Base-by-base conservation (phyloP, 2,888 invertebrate species). In the Diploptera punctata region DNA sequence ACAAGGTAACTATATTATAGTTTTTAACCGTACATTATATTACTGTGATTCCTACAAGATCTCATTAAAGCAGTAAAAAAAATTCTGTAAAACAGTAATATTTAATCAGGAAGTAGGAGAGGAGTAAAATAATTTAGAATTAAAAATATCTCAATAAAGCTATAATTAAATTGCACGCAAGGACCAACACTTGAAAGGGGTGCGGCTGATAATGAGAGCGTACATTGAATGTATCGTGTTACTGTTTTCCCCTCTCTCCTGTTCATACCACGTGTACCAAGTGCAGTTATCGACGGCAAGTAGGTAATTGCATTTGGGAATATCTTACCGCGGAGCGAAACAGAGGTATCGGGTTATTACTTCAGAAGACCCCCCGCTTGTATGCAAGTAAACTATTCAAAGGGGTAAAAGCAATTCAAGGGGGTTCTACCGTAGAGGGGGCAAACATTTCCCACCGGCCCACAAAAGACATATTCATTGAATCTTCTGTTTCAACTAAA, bases 261-360 rank as follows among this genome's bases (percentile, higher is more conserved):
- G n/a, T 52, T 18, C 52, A 52, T 52, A 52, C 18, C 44, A 44
- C 44, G 44, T n/a, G n/a, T 18, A 44, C 52, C 21, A 5, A 18
- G 19, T 38, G 21, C 44, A 65, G 21, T 65, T 43, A 65, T 65
- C 65, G 65, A 65, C 65, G 43, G 44, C 47, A 38, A 3, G n/a
- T 16, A 26, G 18, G 47, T 60, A 72, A 72, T 72, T 72, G 68
- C 72, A 68, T 72, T 68, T 68, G 72, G 72, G 72, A 72, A 72
- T 72, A 72, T 68, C 72, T 72, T 72, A 71, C 68, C 62, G 18
- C 62, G n/a, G 33, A 60, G 44, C 43, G 47, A 61, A 60, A 19
- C 57, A 29, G 57, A 13, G 57, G 57, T 31, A 57, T 57, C 29
- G 29, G 18, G 57, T 57, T 57, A 31, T 57, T 29, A 18, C 57